Conservation (phyloP, 1,140 invertebrate genomes). For the Oscheius sp. region DNA sequence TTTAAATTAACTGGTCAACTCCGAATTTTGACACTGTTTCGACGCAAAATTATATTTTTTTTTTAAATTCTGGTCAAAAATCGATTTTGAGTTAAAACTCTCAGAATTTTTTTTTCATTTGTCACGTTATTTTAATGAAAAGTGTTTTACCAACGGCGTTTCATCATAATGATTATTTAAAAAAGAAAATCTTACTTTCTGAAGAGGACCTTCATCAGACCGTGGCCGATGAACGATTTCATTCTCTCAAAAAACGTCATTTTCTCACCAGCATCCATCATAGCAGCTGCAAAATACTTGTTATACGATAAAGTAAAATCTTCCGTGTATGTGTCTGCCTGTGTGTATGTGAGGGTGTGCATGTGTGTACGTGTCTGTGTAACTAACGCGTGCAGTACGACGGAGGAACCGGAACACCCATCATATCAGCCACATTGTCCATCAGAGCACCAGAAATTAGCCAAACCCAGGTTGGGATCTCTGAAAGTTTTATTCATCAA, state of each 20-base stretch:
- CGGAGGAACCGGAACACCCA: slow-evolving; percentile 30
- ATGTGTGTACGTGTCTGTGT: too few relatives aligned
- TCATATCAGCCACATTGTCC: slow-evolving; percentile 20
- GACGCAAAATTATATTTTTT: too few relatives aligned
- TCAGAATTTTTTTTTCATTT: too few relatives aligned
- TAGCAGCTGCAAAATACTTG: not conserved
- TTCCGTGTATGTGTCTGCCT: not conserved
- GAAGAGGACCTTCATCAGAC: not conserved
- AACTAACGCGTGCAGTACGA: slow-evolving; percentile 23
- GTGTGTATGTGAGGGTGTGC: not conserved
- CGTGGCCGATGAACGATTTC: slow-evolving; percentile 25
- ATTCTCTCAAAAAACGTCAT: slow-evolving; percentile 26
- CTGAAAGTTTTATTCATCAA: too few relatives aligned
- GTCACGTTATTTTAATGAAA: not conserved
- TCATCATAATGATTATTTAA: too few relatives aligned
- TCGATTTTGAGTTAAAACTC: too few relatives aligned
- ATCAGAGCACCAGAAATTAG: slow-evolving; percentile 32
- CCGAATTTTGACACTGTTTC: too few relatives aligned
- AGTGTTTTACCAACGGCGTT: too few relatives aligned
- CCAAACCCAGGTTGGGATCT: too few relatives aligned
- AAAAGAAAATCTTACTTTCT: too few relatives aligned
- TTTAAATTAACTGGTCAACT: too few relatives aligned
- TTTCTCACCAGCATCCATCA: slow-evolving; percentile 23
- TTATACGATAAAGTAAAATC: not conserved
- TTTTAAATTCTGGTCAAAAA: too few relatives aligned